Evolutionary conservation across 1,140 invertebrate species (phyloP).

Genomic region (Lepidurus couesii): DNA sequence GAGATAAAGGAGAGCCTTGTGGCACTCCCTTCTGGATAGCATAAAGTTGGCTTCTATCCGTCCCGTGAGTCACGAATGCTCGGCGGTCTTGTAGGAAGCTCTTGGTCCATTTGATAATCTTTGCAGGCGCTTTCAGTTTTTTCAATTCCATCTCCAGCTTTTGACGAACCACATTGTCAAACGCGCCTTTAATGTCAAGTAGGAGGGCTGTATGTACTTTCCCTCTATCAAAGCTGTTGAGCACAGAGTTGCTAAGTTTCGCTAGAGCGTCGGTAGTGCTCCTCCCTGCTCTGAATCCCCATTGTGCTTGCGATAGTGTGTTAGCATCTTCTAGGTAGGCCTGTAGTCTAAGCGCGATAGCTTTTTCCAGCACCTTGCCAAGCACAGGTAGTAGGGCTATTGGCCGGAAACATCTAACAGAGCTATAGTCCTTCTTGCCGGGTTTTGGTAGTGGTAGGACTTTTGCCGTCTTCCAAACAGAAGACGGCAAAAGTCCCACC

Average conservation of each 20-base stretch:
- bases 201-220: background rate
- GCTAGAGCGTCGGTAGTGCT: too few species aligned
- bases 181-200: conserved; percentile 17
- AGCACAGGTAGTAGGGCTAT: too few species aligned
- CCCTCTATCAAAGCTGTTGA: background rate
- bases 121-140: background rate
- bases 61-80: background rate
- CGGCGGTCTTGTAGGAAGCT: background rate
- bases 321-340: too few species aligned
- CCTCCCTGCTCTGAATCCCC: too few species aligned
- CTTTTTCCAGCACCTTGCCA: too few species aligned
- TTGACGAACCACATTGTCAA: background rate
- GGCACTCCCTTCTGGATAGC: background rate
- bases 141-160: background rate
- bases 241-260: too few species aligned
- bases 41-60: background rate
- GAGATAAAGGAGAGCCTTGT: background rate
- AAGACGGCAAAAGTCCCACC: too few species aligned
- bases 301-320: too few species aligned
- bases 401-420: too few species aligned
- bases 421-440: background rate
- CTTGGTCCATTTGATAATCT: background rate
- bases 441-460: background rate
- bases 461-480: background rate
- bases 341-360: too few species aligned